Evolutionary conservation across 2,888 invertebrate genomes (phyloP), one percentile per base, ranked within the genome.

Genomic region (Drosophila helvetica): DNA sequence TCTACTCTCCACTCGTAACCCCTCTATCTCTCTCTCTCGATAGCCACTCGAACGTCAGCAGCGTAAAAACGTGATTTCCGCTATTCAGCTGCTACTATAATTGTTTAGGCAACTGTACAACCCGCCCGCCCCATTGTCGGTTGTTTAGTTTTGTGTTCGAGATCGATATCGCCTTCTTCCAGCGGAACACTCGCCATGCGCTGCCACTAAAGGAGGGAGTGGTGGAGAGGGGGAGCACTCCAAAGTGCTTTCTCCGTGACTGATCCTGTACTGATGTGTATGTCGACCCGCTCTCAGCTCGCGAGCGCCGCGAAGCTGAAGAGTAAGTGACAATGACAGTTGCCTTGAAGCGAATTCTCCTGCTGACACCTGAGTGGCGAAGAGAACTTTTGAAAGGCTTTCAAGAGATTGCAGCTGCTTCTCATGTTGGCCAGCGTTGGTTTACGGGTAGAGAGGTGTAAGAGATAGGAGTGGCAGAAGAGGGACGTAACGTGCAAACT

Each of bases 21-120:
- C 7, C 25, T 25, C 27, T 7, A 27, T 8, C 33, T 42, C 58
- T 38, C 17, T 38, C 55, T 56, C 50, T 56, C 57, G 62, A 53
- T 56, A 73, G 71, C 82, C 79, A 74, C 61, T 76, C 70, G 74
- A 66, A 75, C 73, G 73, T 75, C 75, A 69, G 69, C 68, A 61
- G 67, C 66, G 71, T 72, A 66, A 78, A 76, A 87, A 85, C 85
- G 85, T 85, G 85, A 85, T 88, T 85, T 88, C 88, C 85, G 85
- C 78, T 80, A 73, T 74, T 78, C 69, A 71, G 50, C 63, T 51
- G 76, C 66, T 27, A 15, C 22, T 73, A 59, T 75, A 86, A 80
- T 78, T 87, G 80, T 80, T 79, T 68, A 43, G 18, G 25, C 42
- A 47, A 30, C 12, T 33, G 27, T 27, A 22, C 8, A 15, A 46